Evolutionary conservation across 2,797 vertebrate genomes (phyloP).

Genomic region (Thamnophis elegans): DNA sequence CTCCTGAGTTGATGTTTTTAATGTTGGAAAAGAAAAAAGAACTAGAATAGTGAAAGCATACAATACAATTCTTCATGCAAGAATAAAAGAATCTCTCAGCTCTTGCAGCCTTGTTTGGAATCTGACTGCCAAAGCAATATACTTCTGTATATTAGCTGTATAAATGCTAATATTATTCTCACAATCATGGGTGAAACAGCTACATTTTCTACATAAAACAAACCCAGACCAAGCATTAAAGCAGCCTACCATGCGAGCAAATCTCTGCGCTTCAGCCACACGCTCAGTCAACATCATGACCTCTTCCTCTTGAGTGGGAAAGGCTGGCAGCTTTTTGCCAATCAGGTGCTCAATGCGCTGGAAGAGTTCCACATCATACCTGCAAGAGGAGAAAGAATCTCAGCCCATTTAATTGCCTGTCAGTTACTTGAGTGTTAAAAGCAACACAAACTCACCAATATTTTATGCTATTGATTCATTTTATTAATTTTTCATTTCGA

Average conservation of each 20-base stretch:
- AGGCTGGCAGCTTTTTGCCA: constrained; percentile 93
- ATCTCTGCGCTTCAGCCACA: constrained; percentile 92
- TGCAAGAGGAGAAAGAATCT: constrained; percentile 54
- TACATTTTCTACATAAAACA: not conserved
- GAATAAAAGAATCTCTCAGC: not conserved
- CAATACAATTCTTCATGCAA: not conserved
- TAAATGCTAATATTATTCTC: not conserved
- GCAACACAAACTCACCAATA: not conserved
- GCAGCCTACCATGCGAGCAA: constrained; percentile 85
- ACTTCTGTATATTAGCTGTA: not conserved
- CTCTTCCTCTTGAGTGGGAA: constrained; percentile 92
- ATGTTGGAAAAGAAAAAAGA: not conserved
- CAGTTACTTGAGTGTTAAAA: not conserved
- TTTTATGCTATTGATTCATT: not conserved
- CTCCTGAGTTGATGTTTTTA: not conserved
- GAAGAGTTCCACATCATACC: constrained; percentile 96
- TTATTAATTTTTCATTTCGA: not conserved
- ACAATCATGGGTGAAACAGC: not conserved
- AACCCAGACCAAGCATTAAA: not conserved
- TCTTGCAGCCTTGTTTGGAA: not conserved
- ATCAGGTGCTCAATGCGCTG: constrained; percentile 94
- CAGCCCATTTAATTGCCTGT: not conserved
- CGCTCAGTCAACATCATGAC: constrained; percentile 97
- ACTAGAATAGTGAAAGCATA: not conserved
- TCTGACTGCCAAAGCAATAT: not conserved